Evolutionary conservation across 23 tunicate species (phyloP), one percentile per base, ranked within the genome.

Genomic region (Phallusia fumigata): DNA sequence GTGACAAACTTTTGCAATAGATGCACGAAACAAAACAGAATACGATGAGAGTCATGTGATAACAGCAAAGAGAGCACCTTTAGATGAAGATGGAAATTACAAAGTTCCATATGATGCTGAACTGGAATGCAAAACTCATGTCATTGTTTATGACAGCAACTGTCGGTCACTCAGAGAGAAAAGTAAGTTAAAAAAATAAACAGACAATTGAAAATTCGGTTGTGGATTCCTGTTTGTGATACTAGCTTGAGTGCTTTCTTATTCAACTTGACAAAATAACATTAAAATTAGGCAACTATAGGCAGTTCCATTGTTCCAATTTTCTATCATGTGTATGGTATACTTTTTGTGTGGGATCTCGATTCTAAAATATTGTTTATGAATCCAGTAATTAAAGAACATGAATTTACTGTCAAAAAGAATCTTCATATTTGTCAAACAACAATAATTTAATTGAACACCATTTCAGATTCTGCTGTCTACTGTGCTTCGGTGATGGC

Each of bases 31-130:
- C 45, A 84, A 93, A 51, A 24, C 77, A 16, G 97, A 93, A 81
- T 93, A 93, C 73, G 97, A 93, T 77, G 97, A 93, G 65, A 93
- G 97, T 51, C 97, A 93, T 85, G 88, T 93, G 8, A 88, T 93
- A 72, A 88, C 93, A 49, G 81, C 97, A 19, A 93, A 88, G 81
- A 79, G 92, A 69, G 97, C 85, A 0, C 79, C 35, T 22, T 19
- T 74, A 6, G 80, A 73, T 77, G 86, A 87, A 44, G 90, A 86
- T 36, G 93, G 78, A 21, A 75, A 36, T 31, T 93, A 75, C 73
- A 0, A 35, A 10, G 86, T 93, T 49, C 97, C 97, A 18, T 93
- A 93, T 82, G 97, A 93, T 84, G 91, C 93, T 53, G 97, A 93
- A 35, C 45, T 93, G 65, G 97, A 93, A 85, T 93, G 97, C 77